Base-by-base conservation (phyloP, 2,888 invertebrate species). In the Sinelater perroti region DNA sequence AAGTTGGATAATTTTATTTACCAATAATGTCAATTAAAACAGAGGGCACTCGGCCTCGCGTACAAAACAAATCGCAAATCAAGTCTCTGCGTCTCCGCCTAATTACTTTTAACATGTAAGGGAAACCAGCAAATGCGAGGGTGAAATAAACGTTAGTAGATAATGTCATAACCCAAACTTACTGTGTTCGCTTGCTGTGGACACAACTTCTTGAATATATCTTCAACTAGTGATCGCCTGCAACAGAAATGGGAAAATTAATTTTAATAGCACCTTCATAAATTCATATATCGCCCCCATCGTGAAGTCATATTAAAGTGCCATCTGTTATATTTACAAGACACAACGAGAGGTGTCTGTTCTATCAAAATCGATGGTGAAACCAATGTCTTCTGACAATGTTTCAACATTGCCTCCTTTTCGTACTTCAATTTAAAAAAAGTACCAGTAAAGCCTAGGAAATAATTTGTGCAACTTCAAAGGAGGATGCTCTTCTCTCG, bases 151-250 rank as follows among this genome's bases (percentile, higher is more conserved):
- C 26, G 49, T 54, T 57, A 57, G 53, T 59, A 54, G 33, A 59
- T 59, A 54, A 61, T 60, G 46, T 66, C 66, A 55, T 61, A 67
- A 61, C 66, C 67, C 64, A 75, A 75, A 83, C 82, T 83, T 82
- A 85, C 84, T 75, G 86, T 87, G 78, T 89, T 87, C 66, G 85
- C 86, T 82, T 85, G 85, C 75, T 87, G 86, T 68, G 91, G 91
- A 79, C 89, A 88, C 79, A 88, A 83, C 82, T 88, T 86, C 81
- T 88, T 87, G 84, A 88, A 90, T 78, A 90, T 86, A 80, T 86
- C 84, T 82, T 90, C 89, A 77, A 92, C 86, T 69, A 90, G 84
- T 70, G 85, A 83, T 83, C 89, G 87, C 79, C 91, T 92, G 8
- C 1, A 40, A 21, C 3, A 13, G 11, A 53, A 24, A 11, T 45